Base-by-base conservation (phyloP, 1,140 invertebrate genomes). In the Drosophila takahashii region DNA sequence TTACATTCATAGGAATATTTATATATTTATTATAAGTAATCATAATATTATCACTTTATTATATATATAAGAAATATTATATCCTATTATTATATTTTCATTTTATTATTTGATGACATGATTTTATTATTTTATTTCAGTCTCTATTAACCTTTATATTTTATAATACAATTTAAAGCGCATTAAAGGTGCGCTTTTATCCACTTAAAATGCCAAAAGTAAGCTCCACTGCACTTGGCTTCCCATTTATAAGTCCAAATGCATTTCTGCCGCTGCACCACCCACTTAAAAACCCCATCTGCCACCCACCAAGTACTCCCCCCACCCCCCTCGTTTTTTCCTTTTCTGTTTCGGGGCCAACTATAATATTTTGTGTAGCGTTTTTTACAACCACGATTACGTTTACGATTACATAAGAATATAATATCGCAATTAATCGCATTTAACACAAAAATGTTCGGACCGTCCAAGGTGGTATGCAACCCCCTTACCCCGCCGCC, bases 331-430 rank as follows among this genome's bases (percentile, higher is more conserved):
- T 27, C n/a, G n/a, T n/a, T 11, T 41, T 36, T 26, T 47, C 59
- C 29, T 22, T 32, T 52, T 48, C 18, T 72, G 48, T 65, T 48
- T 50, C 42, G 58, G 45, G 52, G 47, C 61, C 59, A 71, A 71
- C 62, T 61, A 71, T 76, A 79, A 61, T 77, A 76, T 81, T 81
- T 81, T 81, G 74, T 81, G 81, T 81, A 80, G 74, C 81, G 83
- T 67, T 79, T 81, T 80, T 70, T 71, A 76, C 71, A 73, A 76
- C 84, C 65, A 72, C 81, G 83, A 87, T 87, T 89, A 87, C 83
- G 84, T 87, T 87, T 89, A 87, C 83, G 83, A 87, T 87, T 87
- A 87, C 83, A 87, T 87, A 87, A 87, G 83, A 89, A 87, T 87
- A 87, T 87, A 87, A 87, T 87, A 87, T 87, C 83, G 83, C 83